Evolutionary conservation across 2,888 invertebrate species (phyloP).

Genomic region (Drosophila setosimentum): DNA sequence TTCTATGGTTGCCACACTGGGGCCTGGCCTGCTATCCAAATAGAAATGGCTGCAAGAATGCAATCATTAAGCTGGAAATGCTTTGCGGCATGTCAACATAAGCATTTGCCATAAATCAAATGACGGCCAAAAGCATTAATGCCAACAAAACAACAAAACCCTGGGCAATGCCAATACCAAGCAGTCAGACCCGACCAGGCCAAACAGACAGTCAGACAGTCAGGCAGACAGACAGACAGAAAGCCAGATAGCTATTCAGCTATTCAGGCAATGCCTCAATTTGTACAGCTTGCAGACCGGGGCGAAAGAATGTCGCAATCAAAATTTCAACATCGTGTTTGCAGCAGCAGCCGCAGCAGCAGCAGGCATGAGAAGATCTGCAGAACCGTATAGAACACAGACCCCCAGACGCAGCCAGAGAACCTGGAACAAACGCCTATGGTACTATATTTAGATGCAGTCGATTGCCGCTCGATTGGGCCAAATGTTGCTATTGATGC

Average conservation of each 20-base stretch:
- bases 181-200: conserved; percentile 4
- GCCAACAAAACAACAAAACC: conserved; percentile 22
- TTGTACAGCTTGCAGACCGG: conserved; percentile 54
- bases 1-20: conserved; percentile 40
- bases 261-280: conserved; percentile 62
- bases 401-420: conserved; percentile 16
- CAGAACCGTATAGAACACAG: conserved; percentile 13
- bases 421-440: conserved; percentile 50
- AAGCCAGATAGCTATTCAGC: conserved; percentile 6
- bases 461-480: conserved; percentile 66
- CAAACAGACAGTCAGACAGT: neutral
- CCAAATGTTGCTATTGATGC: conserved; percentile 47
- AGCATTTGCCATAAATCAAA: conserved; percentile 77
- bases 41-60: conserved; percentile 58
- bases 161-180: conserved; percentile 40
- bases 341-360: conserved; percentile 25
- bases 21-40: conserved; percentile 18
- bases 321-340: conserved; percentile 78
- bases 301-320: conserved; percentile 75
- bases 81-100: conserved; percentile 73
- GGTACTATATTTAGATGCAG: conserved; percentile 66
- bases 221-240: neutral
- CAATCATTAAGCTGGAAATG: conserved; percentile 65
- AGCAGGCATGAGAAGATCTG: conserved; percentile 32
- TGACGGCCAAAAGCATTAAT: conserved; percentile 56